Evolutionary conservation across 2,888 invertebrate species (phyloP), one percentile per base, ranked within the genome.

Genomic region (Alloscopus bannaensis): DNA sequence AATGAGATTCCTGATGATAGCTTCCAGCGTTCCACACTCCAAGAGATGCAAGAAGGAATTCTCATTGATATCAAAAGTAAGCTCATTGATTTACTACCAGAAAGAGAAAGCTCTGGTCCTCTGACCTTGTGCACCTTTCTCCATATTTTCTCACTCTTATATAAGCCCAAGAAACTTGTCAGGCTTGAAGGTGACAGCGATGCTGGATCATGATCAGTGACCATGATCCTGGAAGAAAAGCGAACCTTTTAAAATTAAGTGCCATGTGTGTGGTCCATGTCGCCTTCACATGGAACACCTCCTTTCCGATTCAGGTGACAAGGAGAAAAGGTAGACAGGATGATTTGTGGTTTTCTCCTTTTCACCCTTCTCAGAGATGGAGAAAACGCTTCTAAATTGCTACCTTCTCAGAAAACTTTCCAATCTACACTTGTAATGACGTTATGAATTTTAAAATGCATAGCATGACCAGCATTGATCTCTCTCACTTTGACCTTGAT

Each of bases 1-100:
- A 87, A 88, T 82, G 87, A 87, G 22, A 88, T 88, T 4, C 88
- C 88, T 2, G 88, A 88, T 79, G 88, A 88, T 78, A 86, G 87
- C 69, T 87, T 87, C 78, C 86, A 87, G 72, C 85, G 87, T 28
- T 88, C 88, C 1, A 87, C 87, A 4, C 85, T 88, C 50, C 88
- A 88, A 83, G 87, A 88, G 78, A 88, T 88, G 87, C 88, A 88
- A 81, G 88, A 88, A 72, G 87, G 87, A 20, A 87, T 88, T 59
- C 86, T 88, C 31, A 86, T 88, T 40, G 87, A 87, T 29, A 87
- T 88, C 73, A 88, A 88, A 85, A 88, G 88, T 88, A 84, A 86
- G 87, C 81, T 36, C n/a, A n/a, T 55, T 24, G 22, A 55, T 55
- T 59, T 59, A 59, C 31, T 31, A 59, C 31, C 28, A 11, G 31